phyloP scores from a whole-genome alignment of 2,113 vertebrate genomes.

The Galbula dea region DNA sequence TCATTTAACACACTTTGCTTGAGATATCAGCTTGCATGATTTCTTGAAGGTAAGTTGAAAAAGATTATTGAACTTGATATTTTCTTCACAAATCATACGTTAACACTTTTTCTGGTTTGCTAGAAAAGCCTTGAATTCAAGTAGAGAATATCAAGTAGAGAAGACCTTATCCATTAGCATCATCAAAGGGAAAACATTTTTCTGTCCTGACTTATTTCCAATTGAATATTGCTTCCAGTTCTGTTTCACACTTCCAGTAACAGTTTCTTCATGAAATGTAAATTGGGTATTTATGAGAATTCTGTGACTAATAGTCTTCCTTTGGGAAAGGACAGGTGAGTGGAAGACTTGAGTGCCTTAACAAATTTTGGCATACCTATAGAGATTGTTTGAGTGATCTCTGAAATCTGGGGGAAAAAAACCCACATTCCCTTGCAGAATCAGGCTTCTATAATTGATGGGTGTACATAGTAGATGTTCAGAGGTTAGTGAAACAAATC shows the following conservation, averaged over 20 bases:
- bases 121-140: neutral
- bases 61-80: neutral
- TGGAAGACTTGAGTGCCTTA: neutral
- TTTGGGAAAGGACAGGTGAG: neutral
- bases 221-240: neutral
- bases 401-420: neutral
- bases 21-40: neutral
- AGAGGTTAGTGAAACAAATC: neutral
- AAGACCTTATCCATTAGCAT: neutral
- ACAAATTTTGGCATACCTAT: neutral
- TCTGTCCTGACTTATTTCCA: neutral
- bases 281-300: neutral
- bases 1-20: neutral
- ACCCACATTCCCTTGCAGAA: neutral
- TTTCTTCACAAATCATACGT: neutral
- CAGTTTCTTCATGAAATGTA: neutral
- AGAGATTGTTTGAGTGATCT: neutral
- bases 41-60: neutral
- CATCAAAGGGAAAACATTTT: neutral
- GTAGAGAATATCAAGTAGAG: neutral
- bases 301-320: neutral
- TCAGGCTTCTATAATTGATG: neutral
- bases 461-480: too few species aligned
- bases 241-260: neutral
- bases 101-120: neutral